These are phyloP conservation scores for Holothuria scabra DNA, from an alignment of 53 echinoderm and acorn worm species.

Conservation along the genomic window DNA sequence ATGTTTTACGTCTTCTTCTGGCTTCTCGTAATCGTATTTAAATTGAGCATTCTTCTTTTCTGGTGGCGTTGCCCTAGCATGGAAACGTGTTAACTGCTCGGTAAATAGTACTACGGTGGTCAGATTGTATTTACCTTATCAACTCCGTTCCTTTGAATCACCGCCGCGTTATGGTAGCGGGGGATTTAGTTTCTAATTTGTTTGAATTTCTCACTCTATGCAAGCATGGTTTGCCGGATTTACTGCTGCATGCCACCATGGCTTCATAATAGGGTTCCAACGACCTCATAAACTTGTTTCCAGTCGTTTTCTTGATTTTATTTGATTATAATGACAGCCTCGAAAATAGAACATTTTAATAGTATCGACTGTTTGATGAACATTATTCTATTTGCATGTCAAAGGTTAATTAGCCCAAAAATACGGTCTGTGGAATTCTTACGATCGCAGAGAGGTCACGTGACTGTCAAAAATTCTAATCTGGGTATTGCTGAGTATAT, in stretches of 20 bases:
- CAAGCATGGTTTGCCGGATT: conserved; percentile 21
- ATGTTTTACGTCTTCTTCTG: not conserved
- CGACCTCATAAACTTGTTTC: too few relatives aligned
- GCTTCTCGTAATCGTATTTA: not conserved
- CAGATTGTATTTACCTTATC: conserved; percentile 16
- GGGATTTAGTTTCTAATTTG: conserved; percentile 45
- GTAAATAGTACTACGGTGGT: conserved; percentile 9
- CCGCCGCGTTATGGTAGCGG: conserved; percentile 47
- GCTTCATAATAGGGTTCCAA: conserved; percentile 4
- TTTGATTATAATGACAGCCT: too few relatives aligned
- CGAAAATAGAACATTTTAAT: too few relatives aligned
- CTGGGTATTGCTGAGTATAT: too few relatives aligned
- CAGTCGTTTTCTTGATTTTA: too few relatives aligned
- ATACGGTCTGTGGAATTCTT: too few relatives aligned
- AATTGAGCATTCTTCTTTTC: conserved; percentile 1
- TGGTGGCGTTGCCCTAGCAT: not conserved
- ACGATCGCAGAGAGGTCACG: too few relatives aligned
- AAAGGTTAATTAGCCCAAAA: too few relatives aligned
- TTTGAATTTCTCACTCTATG: conserved; percentile 41
- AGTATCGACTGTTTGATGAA: too few relatives aligned
- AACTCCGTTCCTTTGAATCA: conserved; percentile 13
- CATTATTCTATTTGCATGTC: too few relatives aligned
- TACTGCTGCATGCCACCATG: conserved; percentile 22
- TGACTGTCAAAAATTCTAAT: too few relatives aligned
- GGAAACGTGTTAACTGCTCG: conserved; percentile 35